Evolutionary conservation across 2,113 vertebrate species (phyloP), one percentile per base, ranked within the genome.

Genomic region (Chloebia gouldiae): DNA sequence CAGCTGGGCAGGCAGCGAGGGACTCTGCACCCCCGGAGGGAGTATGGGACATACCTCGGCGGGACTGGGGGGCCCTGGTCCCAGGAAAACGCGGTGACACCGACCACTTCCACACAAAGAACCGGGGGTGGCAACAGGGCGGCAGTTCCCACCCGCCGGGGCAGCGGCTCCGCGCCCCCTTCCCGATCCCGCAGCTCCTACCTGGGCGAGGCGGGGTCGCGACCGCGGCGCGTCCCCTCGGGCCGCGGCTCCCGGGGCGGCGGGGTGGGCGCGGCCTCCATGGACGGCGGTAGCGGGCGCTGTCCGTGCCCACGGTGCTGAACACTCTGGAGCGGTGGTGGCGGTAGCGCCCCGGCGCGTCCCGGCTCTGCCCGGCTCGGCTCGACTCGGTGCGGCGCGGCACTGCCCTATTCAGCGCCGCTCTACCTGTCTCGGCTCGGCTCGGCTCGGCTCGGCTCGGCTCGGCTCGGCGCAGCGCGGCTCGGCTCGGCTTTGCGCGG

Each of bases 251-350:
- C 82, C 49, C 33, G 56, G n/a, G 59, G 51, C 51, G 72, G 59
- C 11, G 76, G 11, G 15, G 20, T 35, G 39, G 70, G 66, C 37
- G 61, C 88, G 37, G 76, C 49, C 78, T 93, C 93, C 95, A 95
- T 94, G 83, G 82, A 86, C 44, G 64, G 25, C 33, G 81, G 76
- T 51, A 35, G 53, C 66, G n/a, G 73, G 95, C 66, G 90, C 95
- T 96, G 95, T 93, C 95, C 95, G 54, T 53, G 69, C 56, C 56
- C 33, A 39, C 81, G 81, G 93, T 95, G 88, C 95, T 92, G 95
- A 95, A 80, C 53, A 56, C 83, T 82, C 28, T 53, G n/a, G 15
- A 50, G 45, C 39, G 49, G 63, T 71, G 40, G 76, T 68, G 45
- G 77, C 77, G 30, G 30, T 27, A 27, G 65, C 23, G 65, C 44